Percentiles rank a stretch among this genome's conserved stretches.
These are phyloP conservation scores for Galaxias olidus DNA, from an alignment of 2,797 vertebrate species.

Conservation along the genomic window DNA sequence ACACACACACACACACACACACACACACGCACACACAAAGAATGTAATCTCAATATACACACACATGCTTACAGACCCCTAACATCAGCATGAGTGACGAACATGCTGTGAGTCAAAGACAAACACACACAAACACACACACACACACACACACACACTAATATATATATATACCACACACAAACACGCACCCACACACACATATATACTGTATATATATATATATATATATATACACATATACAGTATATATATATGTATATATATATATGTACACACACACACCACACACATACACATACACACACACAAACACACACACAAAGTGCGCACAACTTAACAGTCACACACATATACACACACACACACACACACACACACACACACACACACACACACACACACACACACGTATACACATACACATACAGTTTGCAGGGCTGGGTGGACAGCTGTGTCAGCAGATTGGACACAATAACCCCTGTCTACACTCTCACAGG, in stretches of 20 bases:
- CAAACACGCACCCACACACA: conserved; percentile 4
- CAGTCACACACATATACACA: neutral
- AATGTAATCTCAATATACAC: too few relatives aligned
- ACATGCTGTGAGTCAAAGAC: too few relatives aligned
- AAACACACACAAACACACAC: conserved; percentile 3
- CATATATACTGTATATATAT: neutral
- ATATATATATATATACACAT: neutral
- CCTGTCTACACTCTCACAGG: too few relatives aligned
- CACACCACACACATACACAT: too few relatives aligned
- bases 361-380: neutral
- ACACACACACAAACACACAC: conserved; percentile 7
- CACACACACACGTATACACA: conserved; percentile 4
- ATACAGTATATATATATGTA: too few relatives aligned
- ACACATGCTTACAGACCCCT: too few relatives aligned
- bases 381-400: conserved; percentile 3
- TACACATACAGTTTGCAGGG: conserved; percentile 15
- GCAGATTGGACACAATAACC: conserved; percentile 34
- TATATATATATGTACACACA: neutral
- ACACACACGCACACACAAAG: neutral
- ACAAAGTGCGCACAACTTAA: neutral
- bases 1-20: conserved; percentile 21
- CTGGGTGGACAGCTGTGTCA: conserved; percentile 56
- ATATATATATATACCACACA: too few relatives aligned
- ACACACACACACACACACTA: conserved; percentile 1
- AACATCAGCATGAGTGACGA: too few relatives aligned